Evolutionary conservation across 2,113 vertebrate species (phyloP).

Genomic region (Leucosticte australis): DNA sequence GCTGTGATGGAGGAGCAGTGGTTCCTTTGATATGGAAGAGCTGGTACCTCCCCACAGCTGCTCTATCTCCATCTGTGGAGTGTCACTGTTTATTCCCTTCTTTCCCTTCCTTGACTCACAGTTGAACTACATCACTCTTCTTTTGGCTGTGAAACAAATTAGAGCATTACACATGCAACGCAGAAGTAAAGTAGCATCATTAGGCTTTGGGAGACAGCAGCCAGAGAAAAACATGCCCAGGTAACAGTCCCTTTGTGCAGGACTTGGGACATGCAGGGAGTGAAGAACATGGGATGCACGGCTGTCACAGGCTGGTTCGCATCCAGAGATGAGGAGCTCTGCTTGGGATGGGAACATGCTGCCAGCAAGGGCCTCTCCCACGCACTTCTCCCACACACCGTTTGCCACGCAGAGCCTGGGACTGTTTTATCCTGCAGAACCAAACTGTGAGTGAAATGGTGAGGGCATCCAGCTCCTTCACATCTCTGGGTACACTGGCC

Average conservation of each 20-base stretch:
- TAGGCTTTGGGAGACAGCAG: neutral
- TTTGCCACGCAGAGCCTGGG: accelerated
- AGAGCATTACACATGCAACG: neutral
- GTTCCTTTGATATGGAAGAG: neutral
- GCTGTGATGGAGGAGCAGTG: neutral
- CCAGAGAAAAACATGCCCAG: neutral
- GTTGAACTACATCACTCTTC: neutral
- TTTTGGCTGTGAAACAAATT: neutral
- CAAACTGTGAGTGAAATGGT: accelerated
- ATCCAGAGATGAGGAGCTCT: neutral
- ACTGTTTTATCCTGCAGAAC: neutral
- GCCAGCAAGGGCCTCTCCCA: neutral
- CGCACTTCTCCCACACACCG: accelerated
- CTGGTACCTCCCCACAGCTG: neutral
- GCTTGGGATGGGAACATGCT: neutral
- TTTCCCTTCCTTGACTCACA: neutral
- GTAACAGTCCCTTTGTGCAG: neutral
- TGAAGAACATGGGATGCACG: accelerated
- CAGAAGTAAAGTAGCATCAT: neutral
- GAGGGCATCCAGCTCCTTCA: accelerated
- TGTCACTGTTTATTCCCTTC: neutral
- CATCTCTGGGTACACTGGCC: neutral
- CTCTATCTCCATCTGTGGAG: neutral
- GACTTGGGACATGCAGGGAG: accelerated
- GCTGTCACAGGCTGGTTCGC: neutral